Percentiles rank a stretch among this genome's conserved stretches.
Conservation (phyloP, 2,888 invertebrate genomes). For the Antheraea yamamai region DNA sequence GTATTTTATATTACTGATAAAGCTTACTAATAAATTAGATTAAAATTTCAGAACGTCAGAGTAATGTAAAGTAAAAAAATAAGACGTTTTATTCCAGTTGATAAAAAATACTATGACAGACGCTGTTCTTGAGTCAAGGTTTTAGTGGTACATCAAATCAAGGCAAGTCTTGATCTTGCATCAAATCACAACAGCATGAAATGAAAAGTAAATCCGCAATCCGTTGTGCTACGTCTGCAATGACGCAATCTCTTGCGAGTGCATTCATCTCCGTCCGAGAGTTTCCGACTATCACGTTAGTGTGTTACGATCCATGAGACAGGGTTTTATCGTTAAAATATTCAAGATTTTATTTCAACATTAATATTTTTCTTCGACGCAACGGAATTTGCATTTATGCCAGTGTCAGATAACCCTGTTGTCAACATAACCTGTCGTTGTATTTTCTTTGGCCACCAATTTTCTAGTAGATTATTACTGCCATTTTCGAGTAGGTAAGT, state of each 20-base stretch:
- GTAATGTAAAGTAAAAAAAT: too few species aligned
- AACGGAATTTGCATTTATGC: background rate
- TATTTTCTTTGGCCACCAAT: background rate
- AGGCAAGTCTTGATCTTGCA: slow-evolving; percentile 8
- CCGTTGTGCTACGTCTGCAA: slow-evolving; percentile 2
- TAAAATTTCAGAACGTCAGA: too few species aligned
- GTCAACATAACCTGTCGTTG: background rate
- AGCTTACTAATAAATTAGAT: too few species aligned
- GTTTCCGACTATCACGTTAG: slow-evolving; percentile 42
- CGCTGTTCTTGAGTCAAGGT: background rate
- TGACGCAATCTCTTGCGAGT: slow-evolving; percentile 35
- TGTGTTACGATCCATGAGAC: slow-evolving; percentile 30
- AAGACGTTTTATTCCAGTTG: too few species aligned
- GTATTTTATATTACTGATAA: too few species aligned
- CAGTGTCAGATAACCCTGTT: background rate
- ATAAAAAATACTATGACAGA: background rate
- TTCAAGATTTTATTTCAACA: background rate
- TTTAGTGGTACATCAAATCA: background rate
- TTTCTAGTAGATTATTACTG: too few species aligned
- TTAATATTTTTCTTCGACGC: background rate
- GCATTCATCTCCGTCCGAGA: slow-evolving; percentile 59
- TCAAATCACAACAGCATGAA: slow-evolving; percentile 19
- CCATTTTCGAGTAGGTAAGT: too few species aligned
- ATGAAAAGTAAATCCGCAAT: slow-evolving; percentile 14
- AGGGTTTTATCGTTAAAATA: slow-evolving; percentile 33